Percentiles rank a stretch among this genome's conserved stretches.
phyloP scores from a whole-genome alignment of 2,113 vertebrate species.

The Sorex fumeus region DNA sequence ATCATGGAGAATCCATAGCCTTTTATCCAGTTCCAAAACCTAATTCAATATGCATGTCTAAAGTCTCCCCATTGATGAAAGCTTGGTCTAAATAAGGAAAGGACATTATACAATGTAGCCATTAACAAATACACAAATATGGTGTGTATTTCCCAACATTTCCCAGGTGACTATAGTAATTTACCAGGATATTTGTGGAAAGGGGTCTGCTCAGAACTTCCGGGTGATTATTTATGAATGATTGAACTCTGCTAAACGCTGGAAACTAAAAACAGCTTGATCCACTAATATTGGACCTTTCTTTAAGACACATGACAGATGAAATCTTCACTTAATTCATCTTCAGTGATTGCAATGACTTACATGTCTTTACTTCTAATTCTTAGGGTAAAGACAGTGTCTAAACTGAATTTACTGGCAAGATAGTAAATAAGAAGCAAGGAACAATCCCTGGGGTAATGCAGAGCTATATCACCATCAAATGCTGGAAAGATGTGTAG shows the following conservation, averaged over 20 bases:
- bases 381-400: background rate
- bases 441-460: background rate
- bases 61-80: background rate
- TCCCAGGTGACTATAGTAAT: background rate
- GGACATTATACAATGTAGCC: background rate
- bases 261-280: background rate
- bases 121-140: background rate
- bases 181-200: background rate
- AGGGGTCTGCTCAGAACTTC: background rate
- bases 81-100: background rate
- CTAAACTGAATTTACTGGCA: background rate
- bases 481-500: background rate
- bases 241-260: background rate
- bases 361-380: too few relatives aligned
- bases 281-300: background rate
- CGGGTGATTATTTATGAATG: background rate
- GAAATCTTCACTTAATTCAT: background rate
- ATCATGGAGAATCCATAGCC: background rate
- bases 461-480: background rate
- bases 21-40: background rate
- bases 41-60: background rate
- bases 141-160: background rate
- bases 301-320: background rate
- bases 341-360: background rate
- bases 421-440: slow-evolving; percentile 5